A percentile compares a stretch with the other conserved stretches of the same genome.
phyloP scores from a whole-genome alignment of 2,888 invertebrate genomes.

The Notodonta dromedarius region DNA sequence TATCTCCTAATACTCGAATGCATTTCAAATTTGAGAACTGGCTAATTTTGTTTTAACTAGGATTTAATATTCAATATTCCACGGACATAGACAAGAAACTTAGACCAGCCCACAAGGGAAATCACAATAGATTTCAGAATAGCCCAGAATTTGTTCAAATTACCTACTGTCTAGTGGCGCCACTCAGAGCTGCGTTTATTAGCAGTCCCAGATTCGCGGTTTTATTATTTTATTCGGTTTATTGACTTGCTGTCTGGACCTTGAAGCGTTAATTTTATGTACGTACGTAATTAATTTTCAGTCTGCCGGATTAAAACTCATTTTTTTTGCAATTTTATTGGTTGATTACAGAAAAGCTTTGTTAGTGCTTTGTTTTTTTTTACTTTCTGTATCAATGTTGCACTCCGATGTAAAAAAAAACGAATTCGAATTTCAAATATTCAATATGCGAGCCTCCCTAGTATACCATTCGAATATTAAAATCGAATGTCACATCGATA shows the following conservation, averaged over 20 bases:
- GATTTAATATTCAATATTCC: too few species aligned
- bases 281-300: too few species aligned
- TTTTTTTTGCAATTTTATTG: too few species aligned
- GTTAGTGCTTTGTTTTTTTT: too few species aligned
- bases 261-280: too few species aligned
- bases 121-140: slow-evolving; percentile 14
- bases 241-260: too few species aligned
- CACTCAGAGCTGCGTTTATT: not conserved
- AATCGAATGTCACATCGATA: slow-evolving; percentile 5
- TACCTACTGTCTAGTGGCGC: slow-evolving; percentile 35
- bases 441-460: not conserved
- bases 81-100: not conserved
- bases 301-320: too few species aligned
- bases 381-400: too few species aligned
- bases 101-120: not conserved
- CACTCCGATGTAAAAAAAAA: not conserved
- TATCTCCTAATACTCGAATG: too few species aligned
- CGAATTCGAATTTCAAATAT: not conserved
- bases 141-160: slow-evolving; percentile 61
- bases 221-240: not conserved
- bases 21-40: too few species aligned
- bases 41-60: too few species aligned
- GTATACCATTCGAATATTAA: slow-evolving; percentile 2
- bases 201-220: not conserved
- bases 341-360: too few species aligned